Evolutionary conservation across 2,888 invertebrate genomes (phyloP), one percentile per base, ranked within the genome.

Genomic region (Drosophila robusta): DNA sequence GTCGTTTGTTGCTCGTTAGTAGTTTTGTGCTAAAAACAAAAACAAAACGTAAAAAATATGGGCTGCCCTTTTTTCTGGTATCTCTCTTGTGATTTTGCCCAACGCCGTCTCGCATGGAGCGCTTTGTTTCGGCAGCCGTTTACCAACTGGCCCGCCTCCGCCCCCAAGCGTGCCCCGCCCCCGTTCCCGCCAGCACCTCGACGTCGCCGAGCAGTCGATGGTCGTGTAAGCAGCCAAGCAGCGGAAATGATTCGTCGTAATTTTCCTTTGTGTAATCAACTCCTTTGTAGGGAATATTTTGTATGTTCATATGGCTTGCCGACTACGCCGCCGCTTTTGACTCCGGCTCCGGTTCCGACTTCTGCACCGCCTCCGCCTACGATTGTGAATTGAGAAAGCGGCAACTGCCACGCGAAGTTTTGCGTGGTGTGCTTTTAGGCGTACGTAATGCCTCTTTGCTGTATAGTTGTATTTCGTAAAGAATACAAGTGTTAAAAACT

Each of bases 211-310:
- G 67, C 82, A 82, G 79, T 81, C 72, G 72, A 75, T 85, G 89
- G 86, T 86, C 79, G 72, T 87, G 89, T 85, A 85, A 80, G 81
- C 85, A 90, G 87, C 90, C 91, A 90, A 89, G 89, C 90, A 89
- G 89, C 90, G 91, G 91, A 91, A 90, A 90, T 91, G 90, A 91
- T 90, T 91, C 90, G 88, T 86, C 90, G 90, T 91, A 91, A 91
- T 90, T 90, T 90, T 91, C 90, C 90, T 90, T 90, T 90, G 90
- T 90, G 90, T 91, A 90, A 90, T 90, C 90, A 90, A 90, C 90
- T 90, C 90, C 89, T 90, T 90, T 87, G 86, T 88, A 89, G 84
- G 74, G 70, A 74, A 86, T 78, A 88, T 88, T 85, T 89, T 89
- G 82, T 84, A 81, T 89, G 84, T 83, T 87, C 83, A 83, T 89